Percentiles rank a stretch among this genome's conserved stretches.
phyloP scores from a whole-genome alignment of 2,888 invertebrate species.

The Strigamia maritima region DNA sequence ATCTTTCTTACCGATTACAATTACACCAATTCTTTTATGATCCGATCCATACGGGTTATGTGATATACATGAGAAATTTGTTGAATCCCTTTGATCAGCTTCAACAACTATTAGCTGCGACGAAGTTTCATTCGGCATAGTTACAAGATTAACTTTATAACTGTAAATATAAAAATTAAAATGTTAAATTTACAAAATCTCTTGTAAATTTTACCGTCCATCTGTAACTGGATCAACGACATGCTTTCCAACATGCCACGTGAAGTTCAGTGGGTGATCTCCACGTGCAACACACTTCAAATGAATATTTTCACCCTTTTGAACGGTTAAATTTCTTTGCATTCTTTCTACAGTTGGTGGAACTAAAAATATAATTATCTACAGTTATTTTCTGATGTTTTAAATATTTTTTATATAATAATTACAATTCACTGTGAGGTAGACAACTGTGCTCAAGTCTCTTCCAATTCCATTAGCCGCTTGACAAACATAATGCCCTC shows the following conservation, averaged over 20 bases:
- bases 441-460: constrained; percentile 52
- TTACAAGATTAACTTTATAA: constrained; percentile 34
- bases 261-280: constrained; percentile 38
- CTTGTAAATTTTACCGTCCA: constrained; percentile 29
- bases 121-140: constrained; percentile 35
- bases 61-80: constrained; percentile 36
- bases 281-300: constrained; percentile 34
- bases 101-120: constrained; percentile 36
- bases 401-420: not conserved
- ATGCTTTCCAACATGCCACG: constrained; percentile 35
- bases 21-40: constrained; percentile 35
- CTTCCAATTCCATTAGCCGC: constrained; percentile 52
- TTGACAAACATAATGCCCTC: constrained; percentile 52
- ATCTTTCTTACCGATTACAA: constrained; percentile 26
- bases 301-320: constrained; percentile 38
- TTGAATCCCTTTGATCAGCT: constrained; percentile 34
- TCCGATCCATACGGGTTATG: constrained; percentile 38
- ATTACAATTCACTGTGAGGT: constrained; percentile 53
- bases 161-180: constrained; percentile 23
- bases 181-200: not conserved
- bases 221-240: constrained; percentile 38
- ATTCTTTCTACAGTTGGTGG: constrained; percentile 35
- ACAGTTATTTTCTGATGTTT: too few species aligned
- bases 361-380: constrained; percentile 9
- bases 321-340: constrained; percentile 17